Evolutionary conservation across 1,140 invertebrate species (phyloP).

Genomic region (Ylistrum balloti): DNA sequence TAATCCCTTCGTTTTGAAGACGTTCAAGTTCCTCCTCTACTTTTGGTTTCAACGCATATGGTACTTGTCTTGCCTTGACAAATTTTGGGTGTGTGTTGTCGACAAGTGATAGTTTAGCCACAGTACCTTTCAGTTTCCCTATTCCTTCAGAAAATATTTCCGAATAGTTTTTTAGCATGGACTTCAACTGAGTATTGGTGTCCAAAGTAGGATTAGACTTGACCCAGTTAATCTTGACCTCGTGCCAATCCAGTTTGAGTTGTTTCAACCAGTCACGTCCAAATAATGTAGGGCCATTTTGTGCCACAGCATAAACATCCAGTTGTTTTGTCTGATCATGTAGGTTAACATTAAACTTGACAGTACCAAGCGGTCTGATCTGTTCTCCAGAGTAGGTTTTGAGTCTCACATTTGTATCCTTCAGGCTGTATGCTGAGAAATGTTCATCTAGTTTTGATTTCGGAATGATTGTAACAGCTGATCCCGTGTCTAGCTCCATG

Average conservation of each 20-base stretch:
- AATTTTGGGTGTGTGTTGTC: background rate
- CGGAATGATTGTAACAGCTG: background rate
- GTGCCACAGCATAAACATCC: background rate
- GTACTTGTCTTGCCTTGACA: conserved; percentile 54
- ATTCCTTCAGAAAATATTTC: background rate
- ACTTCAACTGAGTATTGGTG: too few relatives aligned
- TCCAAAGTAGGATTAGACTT: too few relatives aligned
- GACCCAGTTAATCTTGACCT: background rate
- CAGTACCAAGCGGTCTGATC: conserved; percentile 43
- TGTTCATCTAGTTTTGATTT: background rate
- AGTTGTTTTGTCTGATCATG: background rate
- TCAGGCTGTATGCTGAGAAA: background rate
- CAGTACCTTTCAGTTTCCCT: background rate
- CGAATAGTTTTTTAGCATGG: too few relatives aligned
- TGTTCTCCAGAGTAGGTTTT: background rate
- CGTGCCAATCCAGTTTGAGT: conserved; percentile 47
- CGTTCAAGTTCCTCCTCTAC: conserved; percentile 72
- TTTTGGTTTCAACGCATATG: conserved; percentile 59
- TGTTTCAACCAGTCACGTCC: conserved; percentile 46
- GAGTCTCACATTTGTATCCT: background rate
- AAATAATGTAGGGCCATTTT: conserved; percentile 28
- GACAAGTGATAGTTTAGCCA: too few relatives aligned
- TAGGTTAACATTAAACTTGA: conserved; percentile 20
- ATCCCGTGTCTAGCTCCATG: background rate
- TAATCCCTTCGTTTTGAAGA: conserved; percentile 51